Conservation (phyloP, 2,888 invertebrate species). For the Xestia c-nigrum region DNA sequence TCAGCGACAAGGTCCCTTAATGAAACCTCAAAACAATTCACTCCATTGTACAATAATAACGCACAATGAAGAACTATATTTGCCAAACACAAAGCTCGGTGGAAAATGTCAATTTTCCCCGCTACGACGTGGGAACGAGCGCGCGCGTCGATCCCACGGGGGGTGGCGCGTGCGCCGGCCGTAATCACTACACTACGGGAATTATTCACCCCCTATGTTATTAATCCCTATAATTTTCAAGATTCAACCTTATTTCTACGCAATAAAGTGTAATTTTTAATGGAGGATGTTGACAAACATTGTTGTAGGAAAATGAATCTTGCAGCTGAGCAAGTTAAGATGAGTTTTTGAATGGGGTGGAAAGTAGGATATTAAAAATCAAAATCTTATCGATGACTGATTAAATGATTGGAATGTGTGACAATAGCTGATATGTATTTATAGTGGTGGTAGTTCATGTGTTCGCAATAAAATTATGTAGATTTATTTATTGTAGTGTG, state of each 20-base stretch:
- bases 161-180: conserved; percentile 74
- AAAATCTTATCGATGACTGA: conserved; percentile 64
- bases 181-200: conserved; percentile 63
- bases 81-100: conserved; percentile 41
- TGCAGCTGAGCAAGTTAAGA: neutral
- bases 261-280: neutral
- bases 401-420: conserved; percentile 53
- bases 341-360: neutral
- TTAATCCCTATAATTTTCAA: neutral
- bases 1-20: neutral
- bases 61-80: conserved; percentile 42
- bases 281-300: neutral
- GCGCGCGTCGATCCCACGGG: conserved; percentile 79
- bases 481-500: conserved; percentile 15
- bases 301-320: conserved; percentile 17
- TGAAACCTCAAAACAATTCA: conserved; percentile 26
- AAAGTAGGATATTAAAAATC: conserved; percentile 40
- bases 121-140: conserved; percentile 77
- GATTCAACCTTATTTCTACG: neutral
- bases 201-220: conserved; percentile 61
- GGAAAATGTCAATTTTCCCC: conserved; percentile 65
- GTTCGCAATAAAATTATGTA: conserved; percentile 31
- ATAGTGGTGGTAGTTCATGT: conserved; percentile 28
- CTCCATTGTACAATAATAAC: conserved; percentile 20
- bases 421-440: conserved; percentile 48